Percentiles rank a stretch among this genome's conserved stretches.
phyloP scores from a whole-genome alignment of 1,140 invertebrate genomes.

The Sycophaga agraensis region DNA sequence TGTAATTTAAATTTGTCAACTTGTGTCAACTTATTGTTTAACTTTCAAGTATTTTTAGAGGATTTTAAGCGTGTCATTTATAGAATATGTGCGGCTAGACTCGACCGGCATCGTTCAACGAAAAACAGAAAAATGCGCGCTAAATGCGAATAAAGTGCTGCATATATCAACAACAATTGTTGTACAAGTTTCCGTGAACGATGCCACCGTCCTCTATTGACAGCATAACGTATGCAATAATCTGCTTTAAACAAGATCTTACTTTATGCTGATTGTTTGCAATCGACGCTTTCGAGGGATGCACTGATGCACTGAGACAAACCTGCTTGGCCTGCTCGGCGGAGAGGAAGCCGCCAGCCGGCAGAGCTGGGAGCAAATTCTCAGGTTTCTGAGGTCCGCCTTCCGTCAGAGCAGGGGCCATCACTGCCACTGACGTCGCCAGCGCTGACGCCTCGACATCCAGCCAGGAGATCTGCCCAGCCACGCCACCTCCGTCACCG shows the following conservation, averaged over 20 bases:
- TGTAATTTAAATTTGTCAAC: too few species aligned
- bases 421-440: constrained; percentile 65
- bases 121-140: too few species aligned
- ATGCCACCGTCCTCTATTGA: background rate
- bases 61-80: too few species aligned
- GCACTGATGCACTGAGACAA: constrained; percentile 28
- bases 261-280: constrained; percentile 16
- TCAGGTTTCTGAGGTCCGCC: constrained; percentile 64
- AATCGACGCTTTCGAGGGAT: constrained; percentile 13
- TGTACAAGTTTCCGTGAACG: too few species aligned
- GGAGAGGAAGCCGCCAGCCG: constrained; percentile 52
- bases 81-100: background rate
- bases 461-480: constrained; percentile 52
- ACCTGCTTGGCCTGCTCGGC: constrained; percentile 52
- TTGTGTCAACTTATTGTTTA: too few species aligned
- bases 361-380: constrained; percentile 54
- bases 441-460: constrained; percentile 56
- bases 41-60: too few species aligned
- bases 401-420: constrained; percentile 74
- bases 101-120: constrained; percentile 8
- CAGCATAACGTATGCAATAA: background rate
- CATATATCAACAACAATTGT: too few species aligned
- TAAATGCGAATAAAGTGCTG: too few species aligned
- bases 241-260: constrained; percentile 9
- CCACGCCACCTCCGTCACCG: constrained; percentile 23